A percentile compares a stretch with the other conserved stretches of the same genome.
Conservation (phyloP, 2,113 vertebrate species). For the Corvus hawaiiensis region DNA sequence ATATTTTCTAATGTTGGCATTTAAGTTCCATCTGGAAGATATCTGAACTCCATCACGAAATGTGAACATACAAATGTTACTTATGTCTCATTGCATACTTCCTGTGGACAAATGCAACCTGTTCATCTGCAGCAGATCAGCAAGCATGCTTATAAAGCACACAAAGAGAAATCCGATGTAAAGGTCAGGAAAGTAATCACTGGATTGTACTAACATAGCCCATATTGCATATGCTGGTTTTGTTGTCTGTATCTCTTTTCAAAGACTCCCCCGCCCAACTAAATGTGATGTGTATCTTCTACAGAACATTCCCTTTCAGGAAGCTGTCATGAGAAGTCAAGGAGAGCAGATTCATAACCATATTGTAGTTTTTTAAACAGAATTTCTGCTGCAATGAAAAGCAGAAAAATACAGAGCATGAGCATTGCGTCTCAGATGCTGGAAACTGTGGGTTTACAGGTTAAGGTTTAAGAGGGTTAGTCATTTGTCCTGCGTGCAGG, state of each 20-base stretch:
- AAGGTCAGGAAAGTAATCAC: not conserved
- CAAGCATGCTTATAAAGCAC: not conserved
- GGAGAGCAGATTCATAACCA: not conserved
- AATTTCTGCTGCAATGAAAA: not conserved
- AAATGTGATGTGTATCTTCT: not conserved
- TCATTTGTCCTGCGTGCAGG: not conserved
- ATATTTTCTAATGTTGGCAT: not conserved
- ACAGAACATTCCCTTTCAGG: not conserved
- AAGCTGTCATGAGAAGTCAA: not conserved
- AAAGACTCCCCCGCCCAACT: not conserved
- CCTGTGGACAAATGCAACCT: not conserved
- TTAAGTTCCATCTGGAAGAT: conserved; percentile 35
- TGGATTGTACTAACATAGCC: not conserved
- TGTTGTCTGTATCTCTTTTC: not conserved
- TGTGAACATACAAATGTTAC: not conserved
- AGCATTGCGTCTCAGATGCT: not conserved
- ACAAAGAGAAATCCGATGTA: not conserved
- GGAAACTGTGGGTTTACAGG: not conserved
- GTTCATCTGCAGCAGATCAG: not conserved
- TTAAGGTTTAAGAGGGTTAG: not conserved
- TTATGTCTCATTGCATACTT: not conserved
- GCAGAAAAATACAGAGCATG: not conserved
- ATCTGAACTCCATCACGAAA: not conserved
- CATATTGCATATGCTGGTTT: not conserved
- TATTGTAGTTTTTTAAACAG: not conserved